Evolutionary conservation across 2,888 invertebrate genomes (phyloP).

Genomic region (Mylabris sibirica): DNA sequence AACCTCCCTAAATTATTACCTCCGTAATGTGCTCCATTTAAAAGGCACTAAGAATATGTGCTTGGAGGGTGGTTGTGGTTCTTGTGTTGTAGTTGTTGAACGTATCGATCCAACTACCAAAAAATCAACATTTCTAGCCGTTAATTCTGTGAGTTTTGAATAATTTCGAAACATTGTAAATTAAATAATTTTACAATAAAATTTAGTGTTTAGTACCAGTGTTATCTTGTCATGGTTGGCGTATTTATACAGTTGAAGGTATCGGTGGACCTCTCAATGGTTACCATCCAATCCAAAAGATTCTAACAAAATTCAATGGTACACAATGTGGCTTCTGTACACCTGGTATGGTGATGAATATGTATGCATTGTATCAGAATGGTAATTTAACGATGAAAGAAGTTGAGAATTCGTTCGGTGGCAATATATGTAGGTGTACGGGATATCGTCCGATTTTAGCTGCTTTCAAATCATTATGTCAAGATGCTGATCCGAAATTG

Average conservation of each 20-base stretch:
- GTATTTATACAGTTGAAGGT: conserved; percentile 75
- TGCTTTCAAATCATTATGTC: conserved; percentile 70
- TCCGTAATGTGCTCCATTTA: conserved; percentile 68
- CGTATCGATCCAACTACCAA: conserved; percentile 63
- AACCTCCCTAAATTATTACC: conserved; percentile 70
- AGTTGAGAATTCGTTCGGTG: conserved; percentile 74
- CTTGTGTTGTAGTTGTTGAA: conserved; percentile 67
- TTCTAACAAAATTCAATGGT: conserved; percentile 68
- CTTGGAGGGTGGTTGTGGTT: conserved; percentile 77
- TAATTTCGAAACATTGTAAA: no score
- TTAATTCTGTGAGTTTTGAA: conserved; percentile 69
- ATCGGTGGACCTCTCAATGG: conserved; percentile 70
- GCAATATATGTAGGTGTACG: conserved; percentile 78
- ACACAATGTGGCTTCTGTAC: conserved; percentile 77
- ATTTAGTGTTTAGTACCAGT: conserved; percentile 65
- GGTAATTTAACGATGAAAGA: conserved; percentile 65
- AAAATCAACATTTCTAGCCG: conserved; percentile 64
- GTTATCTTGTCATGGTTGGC: conserved; percentile 68
- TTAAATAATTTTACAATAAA: no score
- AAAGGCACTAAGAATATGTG: conserved; percentile 78
- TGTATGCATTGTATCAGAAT: conserved; percentile 66
- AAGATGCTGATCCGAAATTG: conserved; percentile 59
- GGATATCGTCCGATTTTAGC: conserved; percentile 71
- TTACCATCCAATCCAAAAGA: conserved; percentile 70
- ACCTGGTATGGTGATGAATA: conserved; percentile 80